Evolutionary conservation across 2,113 vertebrate genomes (phyloP), one percentile per base, ranked within the genome.

Genomic region (Panthera uncia): DNA sequence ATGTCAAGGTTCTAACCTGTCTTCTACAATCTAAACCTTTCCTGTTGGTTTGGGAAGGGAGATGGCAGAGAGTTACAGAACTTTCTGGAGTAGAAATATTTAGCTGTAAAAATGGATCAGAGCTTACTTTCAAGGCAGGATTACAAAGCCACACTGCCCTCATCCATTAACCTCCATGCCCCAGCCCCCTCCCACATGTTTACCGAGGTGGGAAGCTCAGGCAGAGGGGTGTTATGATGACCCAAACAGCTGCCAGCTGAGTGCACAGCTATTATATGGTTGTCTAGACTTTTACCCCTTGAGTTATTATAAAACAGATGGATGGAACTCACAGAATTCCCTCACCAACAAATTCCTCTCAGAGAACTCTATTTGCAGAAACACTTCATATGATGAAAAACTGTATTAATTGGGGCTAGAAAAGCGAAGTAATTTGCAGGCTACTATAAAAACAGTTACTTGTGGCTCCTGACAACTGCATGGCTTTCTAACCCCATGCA

Each of bases 231-330:
- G 69, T 80, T 27, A 1, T n/a, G 79, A 78, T 50, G 87, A 92
- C 48, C 83, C 23, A 36, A 93, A 74, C 89, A 97, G 91, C 94
- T 97, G 97, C 92, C 82, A 57, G 57, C 38, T 29, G 33, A 92
- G 7, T 15, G 31, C 91, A 80, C 0, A 14, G 79, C 89, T 85
- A 50, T 97, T 95, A 86, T 15, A 89, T 15, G 92, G 95, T 45
- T 96, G 96, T 96, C 97, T 94, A 78, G 38, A 84, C 57, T 91
- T 83, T n/a, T 10, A 29, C 36, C 36, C 48, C 55, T 69, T 93
- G 96, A 98, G 87, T 96, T 95, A 97, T 25, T 61, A 73, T 63
- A 89, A 95, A 97, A 80, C 98, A 96, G 95, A 95, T 98, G 96
- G 55, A 36, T 4, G 69, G 86, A 96, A 74, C 65, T 61, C 92